Evolutionary conservation across 2,888 invertebrate species (phyloP), one percentile per base, ranked within the genome.

Genomic region (Carpatolechia fugitivella): DNA sequence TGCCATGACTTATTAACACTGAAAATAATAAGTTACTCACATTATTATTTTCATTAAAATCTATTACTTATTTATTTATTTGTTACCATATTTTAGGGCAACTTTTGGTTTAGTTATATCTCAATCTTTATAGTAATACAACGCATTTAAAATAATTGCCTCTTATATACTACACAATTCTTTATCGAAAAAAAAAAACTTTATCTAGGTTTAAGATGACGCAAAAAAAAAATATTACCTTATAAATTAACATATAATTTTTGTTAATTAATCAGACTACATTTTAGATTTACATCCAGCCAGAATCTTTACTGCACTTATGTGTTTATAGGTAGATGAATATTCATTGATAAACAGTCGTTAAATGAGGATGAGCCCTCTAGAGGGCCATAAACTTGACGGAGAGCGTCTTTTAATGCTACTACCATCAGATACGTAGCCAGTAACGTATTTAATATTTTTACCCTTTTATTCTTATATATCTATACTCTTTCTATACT

Each of bases 381-480:
- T n/a, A 8, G 30, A 30, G 31, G 30, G 31, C 40, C 36, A 41
- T 41, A 52, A 52, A 52, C 33, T 52, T 33, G 18, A 16, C n/a
- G 20, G 20, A 18, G 35, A 52, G 44, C 16, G 52, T 44, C 44
- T 52, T 52, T 52, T 52, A 41, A 52, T 52, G 52, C 41, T 14
- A 33, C n/a, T 35, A 41, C 40, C 18, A 18, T 18, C 40, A 41
- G 40, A 18, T 1, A 41, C 40, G 40, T 6, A 20, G 16, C 18
- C 7, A 20, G 40, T 18, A 41, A 11, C 18, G 13, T 4, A n/a
- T 11, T 11, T 7, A 31, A 11, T 6, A 10, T 31, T 11, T 31
- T 31, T 7, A 31, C 7, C 31, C 7, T 31, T 3, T 31, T 31
- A 3, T 31, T 1, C 1, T 31, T 1, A 31, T 10, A 31, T 31